Base-by-base conservation (phyloP, 2,888 invertebrate genomes). In the Drosophila quinaria region DNA sequence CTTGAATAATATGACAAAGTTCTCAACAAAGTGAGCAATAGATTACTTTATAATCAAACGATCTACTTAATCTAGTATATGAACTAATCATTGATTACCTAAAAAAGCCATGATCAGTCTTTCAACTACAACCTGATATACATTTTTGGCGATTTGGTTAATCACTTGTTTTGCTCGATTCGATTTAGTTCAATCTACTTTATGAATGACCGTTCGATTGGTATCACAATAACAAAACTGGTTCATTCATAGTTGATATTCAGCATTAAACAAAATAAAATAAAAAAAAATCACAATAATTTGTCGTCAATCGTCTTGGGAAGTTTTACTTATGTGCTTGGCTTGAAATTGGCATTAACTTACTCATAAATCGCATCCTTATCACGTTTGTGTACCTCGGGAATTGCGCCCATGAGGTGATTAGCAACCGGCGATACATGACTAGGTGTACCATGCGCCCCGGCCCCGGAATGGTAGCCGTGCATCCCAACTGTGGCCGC, bases 311-410 rank as follows among this genome's bases (percentile, higher is more conserved):
- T 49, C 29, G 44, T 44, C 29, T 31, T 29, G 29, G 29, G 15
- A 15, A 47, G 47, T 31, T 47, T n/a, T 10, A 9, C 8, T n/a
- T 47, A 29, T 29, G 25, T 25, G 25, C 13, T n/a, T 8, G n/a
- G n/a, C 29, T 44, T 6, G 22, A 55, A 47, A 44, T 51, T 58
- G 63, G 76, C 22, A 13, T 63, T 25, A 85, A 95, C 97, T 97
- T 95, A 98, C 98, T 98, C 98, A 94, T 98, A 98, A 93, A 98
- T 98, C 93, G 98, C 98, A 95, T 98, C 98, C 95, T 98, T 98
- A 95, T 98, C 98, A 93, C 98, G 95, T 94, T 98, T 98, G 94
- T 97, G 97, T 91, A 97, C 97, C 94, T 98, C 97, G 91, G 97
- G 97, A 91, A 94, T 95, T 91, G 95, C 95, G 90, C 96, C 96